phyloP scores from a whole-genome alignment of 2,113 vertebrate genomes.

The Myanophis thanlyinensis region DNA sequence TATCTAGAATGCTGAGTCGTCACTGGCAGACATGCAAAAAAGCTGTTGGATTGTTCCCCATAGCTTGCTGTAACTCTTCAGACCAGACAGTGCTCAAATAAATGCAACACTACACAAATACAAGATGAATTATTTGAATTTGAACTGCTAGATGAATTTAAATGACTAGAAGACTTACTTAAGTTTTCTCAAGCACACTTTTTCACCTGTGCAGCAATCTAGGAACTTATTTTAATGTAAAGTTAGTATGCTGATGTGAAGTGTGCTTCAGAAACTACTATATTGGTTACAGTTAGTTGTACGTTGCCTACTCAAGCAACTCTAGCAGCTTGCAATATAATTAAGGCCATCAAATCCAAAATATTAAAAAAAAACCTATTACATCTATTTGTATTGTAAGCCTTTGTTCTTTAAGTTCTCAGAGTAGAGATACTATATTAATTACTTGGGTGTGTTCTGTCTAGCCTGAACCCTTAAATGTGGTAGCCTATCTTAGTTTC shows the following conservation, averaged over 20 bases:
- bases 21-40: conserved; percentile 7
- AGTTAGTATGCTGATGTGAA: not conserved
- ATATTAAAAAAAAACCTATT: not conserved
- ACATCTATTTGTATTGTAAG: not conserved
- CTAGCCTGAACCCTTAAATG: not conserved
- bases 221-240: not conserved
- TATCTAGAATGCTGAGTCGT: conserved; percentile 18
- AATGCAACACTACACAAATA: not conserved
- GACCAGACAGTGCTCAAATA: not conserved
- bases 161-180: not conserved
- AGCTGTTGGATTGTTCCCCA: conserved; percentile 20
- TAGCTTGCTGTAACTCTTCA: not conserved
- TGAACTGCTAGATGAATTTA: not conserved
- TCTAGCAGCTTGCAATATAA: not conserved
- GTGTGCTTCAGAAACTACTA: not conserved
- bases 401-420: not conserved
- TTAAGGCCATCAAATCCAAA: not conserved
- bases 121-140: not conserved
- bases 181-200: not conserved
- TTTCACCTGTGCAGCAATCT: not conserved
- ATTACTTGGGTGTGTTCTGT: not conserved
- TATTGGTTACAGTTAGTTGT: not conserved
- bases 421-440: not conserved
- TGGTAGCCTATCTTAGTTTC: not conserved
- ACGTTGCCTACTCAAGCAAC: not conserved